These are phyloP conservation scores for Melanotaenia trifasciata DNA, from an alignment of 2,797 vertebrate species.

Conservation along the genomic window DNA sequence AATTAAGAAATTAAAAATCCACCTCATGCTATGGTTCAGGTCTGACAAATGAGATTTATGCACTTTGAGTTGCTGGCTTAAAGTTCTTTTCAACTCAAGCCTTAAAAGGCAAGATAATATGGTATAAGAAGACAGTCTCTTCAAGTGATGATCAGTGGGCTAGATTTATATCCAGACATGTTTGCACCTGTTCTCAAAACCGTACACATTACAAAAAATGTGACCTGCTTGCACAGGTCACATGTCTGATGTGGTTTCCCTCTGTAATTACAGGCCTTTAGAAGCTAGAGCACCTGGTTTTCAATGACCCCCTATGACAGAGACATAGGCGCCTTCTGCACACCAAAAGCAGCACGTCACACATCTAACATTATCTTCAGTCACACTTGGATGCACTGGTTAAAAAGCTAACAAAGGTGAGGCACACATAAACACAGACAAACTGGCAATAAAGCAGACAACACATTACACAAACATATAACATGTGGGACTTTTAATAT, in stretches of 20 bases:
- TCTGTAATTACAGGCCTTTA: slow-evolving; percentile 76
- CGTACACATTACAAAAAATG: slow-evolving; percentile 57
- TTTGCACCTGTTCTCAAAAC: slow-evolving; percentile 69
- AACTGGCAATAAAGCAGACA: background rate
- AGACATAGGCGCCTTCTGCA: slow-evolving; percentile 58
- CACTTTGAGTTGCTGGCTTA: slow-evolving; percentile 52
- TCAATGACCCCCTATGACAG: slow-evolving; percentile 71
- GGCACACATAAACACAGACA: background rate
- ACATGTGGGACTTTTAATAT: no score
- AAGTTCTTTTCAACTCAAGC: slow-evolving; percentile 58
- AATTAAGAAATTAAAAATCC: slow-evolving; percentile 39
- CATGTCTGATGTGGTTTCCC: slow-evolving; percentile 76
- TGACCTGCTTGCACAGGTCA: slow-evolving; percentile 50
- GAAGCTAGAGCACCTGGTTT: slow-evolving; percentile 77
- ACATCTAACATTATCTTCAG: slow-evolving; percentile 63
- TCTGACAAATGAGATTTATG: slow-evolving; percentile 51
- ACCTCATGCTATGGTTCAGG: slow-evolving; percentile 35
- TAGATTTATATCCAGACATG: slow-evolving; percentile 69
- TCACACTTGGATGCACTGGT: slow-evolving; percentile 50
- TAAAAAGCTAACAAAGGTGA: slow-evolving; percentile 34
- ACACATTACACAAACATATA: background rate
- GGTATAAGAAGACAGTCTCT: slow-evolving; percentile 51
- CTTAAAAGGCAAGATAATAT: slow-evolving; percentile 55
- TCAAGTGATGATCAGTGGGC: slow-evolving; percentile 60
- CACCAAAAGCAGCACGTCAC: slow-evolving; percentile 66